Evolutionary conservation across 2,113 vertebrate species (phyloP).

Genomic region (Orientallactaga bullata): DNA sequence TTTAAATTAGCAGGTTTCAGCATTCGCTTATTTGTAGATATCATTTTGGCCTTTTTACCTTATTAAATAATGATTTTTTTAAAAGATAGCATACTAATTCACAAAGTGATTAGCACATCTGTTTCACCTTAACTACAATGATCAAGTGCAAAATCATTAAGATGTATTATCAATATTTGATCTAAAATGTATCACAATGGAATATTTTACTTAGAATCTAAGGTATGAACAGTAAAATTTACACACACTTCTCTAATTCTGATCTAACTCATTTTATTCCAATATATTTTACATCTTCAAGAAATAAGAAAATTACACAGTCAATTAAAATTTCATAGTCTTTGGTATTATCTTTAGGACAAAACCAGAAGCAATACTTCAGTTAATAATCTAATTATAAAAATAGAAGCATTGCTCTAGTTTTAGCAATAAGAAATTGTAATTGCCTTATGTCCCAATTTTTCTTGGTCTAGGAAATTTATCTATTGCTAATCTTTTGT

Average conservation of each 20-base stretch:
- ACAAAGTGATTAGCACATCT: slow-evolving; percentile 73
- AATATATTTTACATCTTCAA: slow-evolving; percentile 77
- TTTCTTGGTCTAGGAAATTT: slow-evolving; percentile 53
- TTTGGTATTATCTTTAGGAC: slow-evolving; percentile 72
- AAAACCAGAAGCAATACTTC: slow-evolving; percentile 81
- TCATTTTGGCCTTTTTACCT: slow-evolving; percentile 64
- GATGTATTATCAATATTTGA: slow-evolving; percentile 81
- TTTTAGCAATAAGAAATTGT: slow-evolving; percentile 72
- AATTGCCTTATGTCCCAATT: slow-evolving; percentile 73
- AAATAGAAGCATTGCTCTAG: slow-evolving; percentile 79
- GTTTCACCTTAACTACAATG: slow-evolving; percentile 62
- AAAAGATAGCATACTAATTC: slow-evolving; percentile 81
- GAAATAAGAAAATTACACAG: slow-evolving; percentile 78
- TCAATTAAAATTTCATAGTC: slow-evolving; percentile 83
- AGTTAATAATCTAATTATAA: slow-evolving; percentile 77
- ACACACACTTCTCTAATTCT: slow-evolving; percentile 69
- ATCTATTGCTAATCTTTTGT: neutral
- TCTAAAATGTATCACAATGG: slow-evolving; percentile 79
- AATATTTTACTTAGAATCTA: slow-evolving; percentile 83
- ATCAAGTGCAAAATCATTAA: slow-evolving; percentile 84
- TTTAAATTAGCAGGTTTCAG: slow-evolving; percentile 63
- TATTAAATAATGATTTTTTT: slow-evolving; percentile 71
- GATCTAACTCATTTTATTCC: slow-evolving; percentile 76
- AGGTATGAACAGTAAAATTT: slow-evolving; percentile 80
- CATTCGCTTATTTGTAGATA: slow-evolving; percentile 76